Base-by-base conservation (phyloP, 1,140 invertebrate genomes). In the Drepana arcuata region DNA sequence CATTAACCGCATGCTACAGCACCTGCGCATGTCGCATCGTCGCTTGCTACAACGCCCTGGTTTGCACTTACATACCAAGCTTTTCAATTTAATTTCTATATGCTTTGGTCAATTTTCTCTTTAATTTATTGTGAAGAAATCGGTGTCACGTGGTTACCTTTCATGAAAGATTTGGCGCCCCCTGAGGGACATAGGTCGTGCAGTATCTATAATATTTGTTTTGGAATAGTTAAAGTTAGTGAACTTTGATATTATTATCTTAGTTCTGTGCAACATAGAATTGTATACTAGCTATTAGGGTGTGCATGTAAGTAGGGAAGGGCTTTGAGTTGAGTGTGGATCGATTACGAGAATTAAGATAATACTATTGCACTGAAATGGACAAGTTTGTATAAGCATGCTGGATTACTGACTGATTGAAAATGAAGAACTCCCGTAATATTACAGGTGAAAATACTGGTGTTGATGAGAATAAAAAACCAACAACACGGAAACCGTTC, bases 381-480 rank as follows among this genome's bases (percentile, higher is more conserved):
- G n/a, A n/a, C n/a, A n/a, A n/a, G n/a, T n/a, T n/a, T n/a, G n/a
- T n/a, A n/a, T n/a, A n/a, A n/a, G n/a, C n/a, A n/a, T n/a, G n/a
- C n/a, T n/a, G n/a, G n/a, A n/a, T n/a, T n/a, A n/a, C n/a, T n/a
- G n/a, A n/a, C n/a, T n/a, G n/a, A n/a, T n/a, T n/a, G n/a, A n/a
- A n/a, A n/a, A n/a, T n/a, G n/a, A n/a, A n/a, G n/a, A n/a, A n/a
- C n/a, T n/a, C n/a, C n/a, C 14, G 21, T 34, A 34, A 52, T 74
- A 41, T 82, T 82, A 48, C 78, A 82, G 78, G 74, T 82, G 72
- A 75, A 59, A 66, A 59, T 40, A 60, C 60, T 62, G 77, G 67
- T 57, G 74, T 50, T 63, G 65, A 82, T 34, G 78, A 82, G 62
- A 82, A 82, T 62, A 48, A 43, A 68, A 68, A 48, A 55, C 71